Percentiles rank a stretch among this genome's conserved stretches.
Evolutionary conservation across 2,797 vertebrate genomes (phyloP).

Genomic region (Mallotus villosus): DNA sequence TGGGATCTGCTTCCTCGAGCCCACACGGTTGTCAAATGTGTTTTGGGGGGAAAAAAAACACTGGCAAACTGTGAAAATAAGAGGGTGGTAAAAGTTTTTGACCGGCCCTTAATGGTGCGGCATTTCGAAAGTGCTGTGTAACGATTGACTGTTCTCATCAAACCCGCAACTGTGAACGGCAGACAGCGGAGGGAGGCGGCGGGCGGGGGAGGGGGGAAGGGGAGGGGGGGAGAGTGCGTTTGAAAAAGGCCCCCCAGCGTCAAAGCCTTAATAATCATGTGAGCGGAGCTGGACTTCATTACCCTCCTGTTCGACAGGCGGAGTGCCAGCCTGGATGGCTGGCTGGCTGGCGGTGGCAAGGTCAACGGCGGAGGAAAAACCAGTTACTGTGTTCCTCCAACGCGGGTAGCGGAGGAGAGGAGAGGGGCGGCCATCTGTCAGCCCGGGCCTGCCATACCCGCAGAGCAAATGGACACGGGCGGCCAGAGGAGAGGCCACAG

Average conservation of each 20-base stretch:
- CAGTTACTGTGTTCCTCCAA: constrained; percentile 83
- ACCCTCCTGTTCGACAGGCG: constrained; percentile 81
- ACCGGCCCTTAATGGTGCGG: constrained; percentile 50
- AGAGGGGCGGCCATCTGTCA: constrained; percentile 80
- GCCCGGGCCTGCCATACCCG: constrained; percentile 79
- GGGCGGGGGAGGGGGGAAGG: constrained; percentile 29
- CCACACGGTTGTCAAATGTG: background rate
- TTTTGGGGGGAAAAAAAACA: background rate
- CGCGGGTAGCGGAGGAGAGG: constrained; percentile 64
- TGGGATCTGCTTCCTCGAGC: background rate
- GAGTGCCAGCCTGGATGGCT: constrained; percentile 79
- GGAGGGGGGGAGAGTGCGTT: constrained; percentile 53
- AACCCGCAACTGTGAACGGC: constrained; percentile 68
- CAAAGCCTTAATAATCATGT: constrained; percentile 82
- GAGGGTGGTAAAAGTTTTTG: constrained; percentile 49
- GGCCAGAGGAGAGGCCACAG: constrained; percentile 78
- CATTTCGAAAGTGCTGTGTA: constrained; percentile 65
- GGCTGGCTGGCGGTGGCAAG: constrained; percentile 83
- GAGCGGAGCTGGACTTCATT: constrained; percentile 81
- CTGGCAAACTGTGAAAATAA: constrained; percentile 23
- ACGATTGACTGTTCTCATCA: constrained; percentile 68
- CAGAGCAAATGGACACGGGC: constrained; percentile 81
- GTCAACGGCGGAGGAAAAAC: constrained; percentile 84
- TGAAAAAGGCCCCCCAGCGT: constrained; percentile 73
- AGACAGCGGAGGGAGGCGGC: constrained; percentile 59